Evolutionary conservation across 2,113 vertebrate genomes (phyloP), one percentile per base, ranked within the genome.

Genomic region (Gadus macrocephalus): DNA sequence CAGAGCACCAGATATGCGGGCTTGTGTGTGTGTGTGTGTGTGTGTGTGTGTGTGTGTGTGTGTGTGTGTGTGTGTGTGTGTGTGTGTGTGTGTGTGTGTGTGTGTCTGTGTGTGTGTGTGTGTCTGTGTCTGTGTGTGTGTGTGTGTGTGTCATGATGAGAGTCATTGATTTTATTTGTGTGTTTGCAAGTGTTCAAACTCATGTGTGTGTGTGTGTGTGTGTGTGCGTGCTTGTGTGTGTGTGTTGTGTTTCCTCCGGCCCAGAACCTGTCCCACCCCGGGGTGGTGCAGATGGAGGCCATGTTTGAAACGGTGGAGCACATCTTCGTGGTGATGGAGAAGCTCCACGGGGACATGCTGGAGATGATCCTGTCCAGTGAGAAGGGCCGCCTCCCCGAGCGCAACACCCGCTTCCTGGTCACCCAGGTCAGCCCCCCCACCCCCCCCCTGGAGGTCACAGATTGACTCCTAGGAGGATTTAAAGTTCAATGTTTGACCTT

Each of bases 341-440:
- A 89, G 86, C 89, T 93, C 55, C 92, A 92, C 1, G 91, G 92
- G 1, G 92, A 93, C 86, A 92, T 93, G 92, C 79, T 93, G 83
- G 92, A 93, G 78, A 89, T 91, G 87, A 93, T 93, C 14, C 67
- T 93, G 76, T 92, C 91, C 81, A 91, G 83, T 0, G 92, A 93
- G 82, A 88, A 75, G 7, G 89, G 92, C 0, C 83, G 90, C 3
- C 91, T 93, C 64, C 89, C 91, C 28, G 92, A 93, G 73, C 90
- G 91, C 77, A 91, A 61, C 85, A 88, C 91, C 0, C 89, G 90
- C 67, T 93, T 93, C 84, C 80, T 92, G 64, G 88, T 91, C 53
- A 85, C 70, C 0, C 92, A 93, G 91, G 92, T 91, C 12, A 49
- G 9, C 5, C 6, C 6, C 11, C 42, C 5, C 53, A 2, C n/a